Conservation (phyloP, 2,888 invertebrate genomes). For the Ennomos fuscantarius region DNA sequence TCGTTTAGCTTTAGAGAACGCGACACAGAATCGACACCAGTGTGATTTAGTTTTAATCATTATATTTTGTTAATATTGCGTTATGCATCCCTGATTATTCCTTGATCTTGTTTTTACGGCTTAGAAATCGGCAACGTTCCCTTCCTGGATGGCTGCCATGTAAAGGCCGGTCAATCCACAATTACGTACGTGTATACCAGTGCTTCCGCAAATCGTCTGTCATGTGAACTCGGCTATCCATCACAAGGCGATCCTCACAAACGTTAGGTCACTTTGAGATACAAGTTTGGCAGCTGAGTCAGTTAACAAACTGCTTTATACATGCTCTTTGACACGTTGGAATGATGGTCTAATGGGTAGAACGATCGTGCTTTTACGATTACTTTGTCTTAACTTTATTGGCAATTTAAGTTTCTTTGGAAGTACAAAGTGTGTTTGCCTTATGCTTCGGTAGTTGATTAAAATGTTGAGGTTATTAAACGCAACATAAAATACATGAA, state of each 20-base stretch:
- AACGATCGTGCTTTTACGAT: no score
- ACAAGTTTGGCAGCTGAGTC: slow-evolving; percentile 5
- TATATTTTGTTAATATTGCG: no score
- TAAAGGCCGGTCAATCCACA: slow-evolving; percentile 16
- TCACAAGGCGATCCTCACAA: slow-evolving; percentile 22
- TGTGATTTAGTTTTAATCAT: no score
- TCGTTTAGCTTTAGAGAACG: no score
- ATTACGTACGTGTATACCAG: slow-evolving; percentile 21
- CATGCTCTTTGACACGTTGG: slow-evolving; percentile 18
- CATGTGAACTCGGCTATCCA: slow-evolving; percentile 30
- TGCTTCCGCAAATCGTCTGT: slow-evolving; percentile 30
- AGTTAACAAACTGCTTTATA: slow-evolving; percentile 17
- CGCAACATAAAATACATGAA: no score
- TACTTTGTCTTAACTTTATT: no score
- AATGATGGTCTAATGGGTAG: slow-evolving; percentile 9
- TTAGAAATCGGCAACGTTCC: slow-evolving; percentile 22
- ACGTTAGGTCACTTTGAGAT: slow-evolving; percentile 18
- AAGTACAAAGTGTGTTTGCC: no score
- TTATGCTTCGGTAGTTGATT: no score
- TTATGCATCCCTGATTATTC: slow-evolving; percentile 17
- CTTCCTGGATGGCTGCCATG: slow-evolving; percentile 31
- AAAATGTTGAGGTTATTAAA: no score
- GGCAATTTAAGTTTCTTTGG: no score
- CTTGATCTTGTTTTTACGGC: neutral
- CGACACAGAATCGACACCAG: no score